Evolutionary conservation across 92 coral and sea anemone genomes (phyloP).

Genomic region (Hydrozoanthus gracilis): DNA sequence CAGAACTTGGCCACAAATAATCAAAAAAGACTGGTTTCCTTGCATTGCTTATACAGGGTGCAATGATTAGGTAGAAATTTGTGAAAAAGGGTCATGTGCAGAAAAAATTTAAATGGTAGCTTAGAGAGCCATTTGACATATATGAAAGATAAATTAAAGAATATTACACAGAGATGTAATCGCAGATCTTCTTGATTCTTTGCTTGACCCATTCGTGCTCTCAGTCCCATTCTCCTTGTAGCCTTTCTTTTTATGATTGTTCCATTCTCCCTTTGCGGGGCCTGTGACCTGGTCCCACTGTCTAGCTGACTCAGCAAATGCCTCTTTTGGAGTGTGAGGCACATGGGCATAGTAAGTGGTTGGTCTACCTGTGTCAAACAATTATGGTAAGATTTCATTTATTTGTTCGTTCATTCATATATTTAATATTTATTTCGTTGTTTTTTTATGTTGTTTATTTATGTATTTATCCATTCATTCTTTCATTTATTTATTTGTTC

Average conservation of each 20-base stretch:
- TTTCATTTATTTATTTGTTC: too few relatives aligned
- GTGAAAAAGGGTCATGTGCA: too few relatives aligned
- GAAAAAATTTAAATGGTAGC: too few relatives aligned
- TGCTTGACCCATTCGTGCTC: background rate
- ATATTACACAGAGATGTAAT: constrained; percentile 57
- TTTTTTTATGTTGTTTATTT: too few relatives aligned
- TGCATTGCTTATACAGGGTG: too few relatives aligned
- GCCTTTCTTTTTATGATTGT: constrained; percentile 6
- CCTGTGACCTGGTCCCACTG: constrained; percentile 13
- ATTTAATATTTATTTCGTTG: too few relatives aligned
- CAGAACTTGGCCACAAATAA: too few relatives aligned
- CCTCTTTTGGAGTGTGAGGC: constrained; percentile 62
- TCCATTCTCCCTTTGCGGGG: constrained; percentile 21
- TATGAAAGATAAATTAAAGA: constrained; percentile 8
- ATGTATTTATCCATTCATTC: too few relatives aligned
- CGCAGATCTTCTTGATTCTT: constrained; percentile 20
- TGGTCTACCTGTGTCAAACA: constrained; percentile 44
- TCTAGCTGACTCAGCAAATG: background rate
- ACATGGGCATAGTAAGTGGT: constrained; percentile 84
- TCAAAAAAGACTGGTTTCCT: too few relatives aligned
- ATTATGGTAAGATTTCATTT: background rate
- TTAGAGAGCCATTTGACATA: background rate
- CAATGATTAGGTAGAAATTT: too few relatives aligned
- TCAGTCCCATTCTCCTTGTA: background rate
- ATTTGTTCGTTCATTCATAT: background rate